Base-by-base conservation (phyloP, 37 sponge, comb jelly and placozoan genomes). In the Geodia barretti region DNA sequence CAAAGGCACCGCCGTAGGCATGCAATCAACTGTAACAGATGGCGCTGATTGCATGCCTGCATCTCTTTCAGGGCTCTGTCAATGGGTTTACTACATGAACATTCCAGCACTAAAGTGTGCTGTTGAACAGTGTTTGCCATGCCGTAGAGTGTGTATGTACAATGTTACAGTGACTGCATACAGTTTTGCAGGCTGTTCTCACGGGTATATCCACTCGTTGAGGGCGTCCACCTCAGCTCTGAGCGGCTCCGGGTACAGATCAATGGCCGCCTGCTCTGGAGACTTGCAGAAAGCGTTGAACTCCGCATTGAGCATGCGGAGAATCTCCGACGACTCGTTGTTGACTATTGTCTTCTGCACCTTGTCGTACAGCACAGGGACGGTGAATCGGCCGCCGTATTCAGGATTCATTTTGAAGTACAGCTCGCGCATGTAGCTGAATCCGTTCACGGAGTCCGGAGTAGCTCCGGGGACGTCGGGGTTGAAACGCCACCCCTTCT, bases 341-440 rank as follows among this genome's bases (percentile, higher is more conserved):
- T 94, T 94, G 24, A 92, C 91, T 14, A 97, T 92, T 1, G 74
- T 92, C 72, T 86, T 70, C 32, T 62, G 37, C 62, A 79, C 80
- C 84, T 92, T 94, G 77, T 97, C 97, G 72, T 74, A 94, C 64
- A 97, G 88, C 28, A 94, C 86, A 63, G 97, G 97, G 5, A 97
- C 95, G 34, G 93, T 89, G 73, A 80, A 77, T 8, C 97, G 69
- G 62, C 97, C 97, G 8, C 65, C 66, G 80, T 86, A 97, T 2
- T 86, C 83, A 37, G 68, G 64, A 17, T 91, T 33, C 0, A 84
- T 81, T 64, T 81, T 28, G 39, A 87, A 87, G 64, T 97, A 97
- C 9, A 94, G 60, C 41, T 96, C 90, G 54, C 82, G 80, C 36
- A 96, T 35, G 63, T 81, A 79, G 5, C 62, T 42, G 25, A 69